phyloP scores from a whole-genome alignment of 1,140 invertebrate genomes.

The Drosophila teissieri region DNA sequence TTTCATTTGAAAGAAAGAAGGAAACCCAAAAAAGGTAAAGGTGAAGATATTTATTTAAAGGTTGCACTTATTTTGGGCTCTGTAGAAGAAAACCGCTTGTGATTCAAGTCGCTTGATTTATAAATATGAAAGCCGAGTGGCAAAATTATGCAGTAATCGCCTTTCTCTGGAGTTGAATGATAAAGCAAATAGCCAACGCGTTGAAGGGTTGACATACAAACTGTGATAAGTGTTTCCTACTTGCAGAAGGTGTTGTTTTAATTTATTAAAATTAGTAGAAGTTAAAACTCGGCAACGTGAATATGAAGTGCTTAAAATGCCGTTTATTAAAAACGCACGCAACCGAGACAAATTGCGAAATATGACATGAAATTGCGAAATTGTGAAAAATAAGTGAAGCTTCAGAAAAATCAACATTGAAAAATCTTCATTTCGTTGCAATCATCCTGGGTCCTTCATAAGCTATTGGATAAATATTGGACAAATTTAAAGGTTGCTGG shows the following conservation, averaged over 20 bases:
- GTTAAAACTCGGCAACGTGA: not conserved
- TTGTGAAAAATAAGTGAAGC: no score
- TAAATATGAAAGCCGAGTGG: not conserved
- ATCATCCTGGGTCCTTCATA: not conserved
- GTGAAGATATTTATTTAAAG: constrained; percentile 53
- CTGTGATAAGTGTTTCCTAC: not conserved
- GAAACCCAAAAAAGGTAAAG: constrained; percentile 33
- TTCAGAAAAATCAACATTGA: no score
- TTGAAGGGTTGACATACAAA: no score
- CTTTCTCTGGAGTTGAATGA: not conserved
- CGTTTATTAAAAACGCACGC: no score
- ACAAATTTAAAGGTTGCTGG: not conserved
- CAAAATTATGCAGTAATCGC: not conserved
- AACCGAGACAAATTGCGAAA: no score
- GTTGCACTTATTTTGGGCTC: constrained; percentile 26
- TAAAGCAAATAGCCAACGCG: not conserved
- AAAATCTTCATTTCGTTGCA: not conserved
- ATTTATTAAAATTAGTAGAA: not conserved
- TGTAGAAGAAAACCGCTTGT: not conserved
- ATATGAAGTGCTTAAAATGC: not conserved
- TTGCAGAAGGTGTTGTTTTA: not conserved
- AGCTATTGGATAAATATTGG: not conserved
- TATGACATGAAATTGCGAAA: no score
- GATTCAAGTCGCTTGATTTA: not conserved
- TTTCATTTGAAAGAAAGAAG: constrained; percentile 60